phyloP scores from a whole-genome alignment of 1,140 invertebrate species.

The Steinernema feltiae region DNA sequence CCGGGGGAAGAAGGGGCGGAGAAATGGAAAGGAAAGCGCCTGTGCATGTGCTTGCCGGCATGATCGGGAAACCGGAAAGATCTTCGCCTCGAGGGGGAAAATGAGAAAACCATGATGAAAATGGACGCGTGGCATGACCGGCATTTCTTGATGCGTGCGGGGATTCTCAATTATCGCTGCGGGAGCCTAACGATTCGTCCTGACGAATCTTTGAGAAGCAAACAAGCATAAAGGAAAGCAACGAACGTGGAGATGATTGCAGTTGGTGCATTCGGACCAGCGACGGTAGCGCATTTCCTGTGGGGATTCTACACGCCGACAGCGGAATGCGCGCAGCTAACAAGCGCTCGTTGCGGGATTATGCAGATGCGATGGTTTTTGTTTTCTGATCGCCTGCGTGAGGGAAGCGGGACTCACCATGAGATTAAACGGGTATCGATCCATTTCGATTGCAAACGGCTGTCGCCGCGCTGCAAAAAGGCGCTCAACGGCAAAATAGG shows the following conservation, averaged over 20 bases:
- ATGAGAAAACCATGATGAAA: background rate
- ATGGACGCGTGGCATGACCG: too few relatives aligned
- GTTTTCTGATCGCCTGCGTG: background rate
- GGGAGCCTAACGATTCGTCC: too few relatives aligned
- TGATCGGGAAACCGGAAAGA: too few relatives aligned
- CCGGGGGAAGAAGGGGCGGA: too few relatives aligned
- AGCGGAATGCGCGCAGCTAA: background rate
- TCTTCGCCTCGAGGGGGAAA: background rate
- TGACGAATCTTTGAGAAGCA: background rate
- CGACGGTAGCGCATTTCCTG: background rate
- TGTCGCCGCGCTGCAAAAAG: background rate
- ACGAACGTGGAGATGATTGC: background rate
- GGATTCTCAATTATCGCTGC: too few relatives aligned
- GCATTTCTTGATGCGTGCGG: too few relatives aligned
- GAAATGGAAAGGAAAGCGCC: too few relatives aligned
- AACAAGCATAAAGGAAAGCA: background rate
- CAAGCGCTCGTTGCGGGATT: background rate
- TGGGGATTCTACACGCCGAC: background rate
- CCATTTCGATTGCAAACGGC: background rate
- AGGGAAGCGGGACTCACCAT: background rate
- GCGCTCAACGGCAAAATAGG: background rate
- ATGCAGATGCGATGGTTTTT: slow-evolving; percentile 4
- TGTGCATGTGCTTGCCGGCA: too few relatives aligned
- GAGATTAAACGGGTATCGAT: slow-evolving; percentile 5
- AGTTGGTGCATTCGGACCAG: background rate